A percentile compares a stretch with the other conserved stretches of the same genome.
phyloP scores from a whole-genome alignment of 2,797 vertebrate species.

The Apodemus agrarius region DNA sequence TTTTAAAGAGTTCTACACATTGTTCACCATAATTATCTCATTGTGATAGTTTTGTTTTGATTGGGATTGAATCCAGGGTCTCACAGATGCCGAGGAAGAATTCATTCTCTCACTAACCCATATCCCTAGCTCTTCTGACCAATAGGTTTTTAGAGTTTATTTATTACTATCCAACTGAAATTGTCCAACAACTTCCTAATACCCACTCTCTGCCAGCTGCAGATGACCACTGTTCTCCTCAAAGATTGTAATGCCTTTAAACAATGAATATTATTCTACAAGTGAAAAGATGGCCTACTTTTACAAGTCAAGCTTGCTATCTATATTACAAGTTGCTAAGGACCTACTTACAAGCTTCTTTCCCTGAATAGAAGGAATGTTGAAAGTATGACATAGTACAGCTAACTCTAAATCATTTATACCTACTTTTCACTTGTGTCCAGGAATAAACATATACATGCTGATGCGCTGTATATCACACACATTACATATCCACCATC shows the following conservation, averaged over 20 bases:
- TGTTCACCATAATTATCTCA: not conserved
- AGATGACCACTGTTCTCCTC: not conserved
- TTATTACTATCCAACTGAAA: not conserved
- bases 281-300: not conserved
- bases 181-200: not conserved
- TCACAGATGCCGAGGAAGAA: not conserved
- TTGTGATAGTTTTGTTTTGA: not conserved
- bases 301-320: not conserved
- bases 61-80: not conserved
- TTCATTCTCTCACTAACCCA: not conserved
- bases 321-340: not conserved
- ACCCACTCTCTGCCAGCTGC: not conserved
- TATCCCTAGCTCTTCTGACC: not conserved
- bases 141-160: not conserved
- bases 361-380: not conserved
- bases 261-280: not conserved
- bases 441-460: not conserved
- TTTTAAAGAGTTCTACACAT: not conserved
- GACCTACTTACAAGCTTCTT: slow-evolving; percentile 2
- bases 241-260: not conserved
- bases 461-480: not conserved
- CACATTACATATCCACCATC: not conserved
- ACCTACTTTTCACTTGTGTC: not conserved
- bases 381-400: not conserved
- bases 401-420: not conserved